Base-by-base conservation (phyloP, 2,888 invertebrate genomes). In the Apodemia zela region DNA sequence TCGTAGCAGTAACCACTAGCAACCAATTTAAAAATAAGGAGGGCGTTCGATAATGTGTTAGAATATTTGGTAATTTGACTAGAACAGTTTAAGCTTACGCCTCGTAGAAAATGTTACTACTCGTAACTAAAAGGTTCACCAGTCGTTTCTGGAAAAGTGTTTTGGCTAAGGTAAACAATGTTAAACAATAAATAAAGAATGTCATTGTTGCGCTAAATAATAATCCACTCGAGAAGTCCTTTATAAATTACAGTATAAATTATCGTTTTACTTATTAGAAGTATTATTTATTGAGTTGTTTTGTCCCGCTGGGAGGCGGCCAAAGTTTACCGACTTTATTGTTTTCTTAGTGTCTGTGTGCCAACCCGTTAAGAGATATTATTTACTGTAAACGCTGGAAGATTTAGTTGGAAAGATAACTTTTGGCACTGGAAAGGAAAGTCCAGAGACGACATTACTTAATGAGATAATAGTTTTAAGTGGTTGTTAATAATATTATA, bases 311-410 rank as follows among this genome's bases (percentile, higher is more conserved):
- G 71, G 68, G 65, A 33, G 54, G 18, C 59, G 64, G 67, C 71
- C 67, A 71, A 71, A 68, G 71, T 67, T 70, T 66, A 63, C 51
- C 64, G 65, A 63, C 62, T 67, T 69, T 66, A 68, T 66, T 67
- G 68, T 68, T 71, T 69, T 64, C 68, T 68, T 68, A 68, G 68
- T 64, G 72, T 70, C 71, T 69, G 69, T 67, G 67, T 68, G 65
- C 66, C 65, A 62, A 64, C 66, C 65, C 68, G 66, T 66, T 68
- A 65, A 70, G 67, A 65, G 67, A 68, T 70, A 70, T 69, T 67
- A 65, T 62, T 64, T 63, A 65, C 65, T 67, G 62, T 49, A 59
- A 64, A 51, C 45, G 33, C 33, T 42, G 62, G 45, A 63, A 54
- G 65, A 60, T 69, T 68, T 62, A 68, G 67, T 68, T 66, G 64